Percentiles rank a stretch among this genome's conserved stretches.
phyloP scores from a whole-genome alignment of 2,113 vertebrate species.

The Sturnus vulgaris region DNA sequence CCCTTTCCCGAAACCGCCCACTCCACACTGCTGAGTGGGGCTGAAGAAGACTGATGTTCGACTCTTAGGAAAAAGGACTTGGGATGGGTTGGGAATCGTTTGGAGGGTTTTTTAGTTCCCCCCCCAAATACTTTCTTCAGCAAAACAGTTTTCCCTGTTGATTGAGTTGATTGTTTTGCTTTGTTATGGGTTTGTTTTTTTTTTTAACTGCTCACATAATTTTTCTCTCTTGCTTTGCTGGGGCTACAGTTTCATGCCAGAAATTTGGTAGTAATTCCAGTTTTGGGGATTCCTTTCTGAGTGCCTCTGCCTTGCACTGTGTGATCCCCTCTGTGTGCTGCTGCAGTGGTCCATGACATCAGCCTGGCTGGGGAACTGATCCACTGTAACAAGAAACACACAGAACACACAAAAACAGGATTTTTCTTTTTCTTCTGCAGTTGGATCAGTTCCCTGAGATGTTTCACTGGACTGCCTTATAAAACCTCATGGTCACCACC shows the following conservation, averaged over 20 bases:
- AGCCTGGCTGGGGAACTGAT: neutral
- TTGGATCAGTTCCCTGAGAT: neutral
- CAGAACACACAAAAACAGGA: neutral
- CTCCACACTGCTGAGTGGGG: neutral
- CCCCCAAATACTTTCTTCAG: neutral
- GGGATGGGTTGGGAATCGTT: too few relatives aligned
- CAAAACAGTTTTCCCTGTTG: neutral
- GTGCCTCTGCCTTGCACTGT: neutral
- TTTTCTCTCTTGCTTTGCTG: neutral
- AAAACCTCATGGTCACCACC: neutral
- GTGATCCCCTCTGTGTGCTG: fast-evolving
- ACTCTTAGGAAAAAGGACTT: neutral
- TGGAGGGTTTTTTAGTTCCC: too few relatives aligned
- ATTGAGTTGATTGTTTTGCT: neutral
- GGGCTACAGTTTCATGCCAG: neutral
- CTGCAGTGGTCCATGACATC: neutral
- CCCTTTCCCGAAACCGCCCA: neutral
- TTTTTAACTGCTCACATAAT: neutral
- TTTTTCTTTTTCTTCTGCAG: neutral
- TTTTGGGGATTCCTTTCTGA: neutral
- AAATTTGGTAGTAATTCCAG: neutral
- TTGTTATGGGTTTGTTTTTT: too few relatives aligned
- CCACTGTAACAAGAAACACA: neutral
- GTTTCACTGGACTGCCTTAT: neutral
- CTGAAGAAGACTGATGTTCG: neutral